phyloP scores from a whole-genome alignment of 2,797 vertebrate genomes.

The Tauraco hartlaubi region DNA sequence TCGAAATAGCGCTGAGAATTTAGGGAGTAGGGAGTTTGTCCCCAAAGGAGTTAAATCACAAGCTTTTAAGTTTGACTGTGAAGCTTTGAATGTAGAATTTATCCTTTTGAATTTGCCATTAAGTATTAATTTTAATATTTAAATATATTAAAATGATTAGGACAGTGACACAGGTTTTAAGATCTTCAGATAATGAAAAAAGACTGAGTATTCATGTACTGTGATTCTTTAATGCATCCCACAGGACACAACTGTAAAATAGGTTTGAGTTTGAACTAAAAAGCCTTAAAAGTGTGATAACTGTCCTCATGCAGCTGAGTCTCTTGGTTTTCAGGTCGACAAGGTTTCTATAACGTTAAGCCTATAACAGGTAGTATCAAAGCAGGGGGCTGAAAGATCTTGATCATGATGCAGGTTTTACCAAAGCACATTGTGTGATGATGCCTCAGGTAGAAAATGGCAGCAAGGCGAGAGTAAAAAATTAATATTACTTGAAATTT shows the following conservation, averaged over 20 bases:
- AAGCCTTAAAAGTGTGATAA: background rate
- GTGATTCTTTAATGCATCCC: background rate
- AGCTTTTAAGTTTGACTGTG: background rate
- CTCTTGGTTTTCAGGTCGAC: background rate
- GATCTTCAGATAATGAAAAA: background rate
- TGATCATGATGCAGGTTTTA: background rate
- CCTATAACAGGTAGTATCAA: background rate
- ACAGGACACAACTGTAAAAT: background rate
- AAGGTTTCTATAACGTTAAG: background rate
- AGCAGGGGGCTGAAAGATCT: background rate
- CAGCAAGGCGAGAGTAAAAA: background rate
- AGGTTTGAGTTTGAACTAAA: background rate
- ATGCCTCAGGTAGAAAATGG: background rate
- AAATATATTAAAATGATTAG: background rate
- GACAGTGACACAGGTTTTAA: background rate
- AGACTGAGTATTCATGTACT: background rate
- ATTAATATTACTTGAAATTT: background rate
- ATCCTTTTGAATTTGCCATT: background rate
- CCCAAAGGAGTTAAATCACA: background rate
- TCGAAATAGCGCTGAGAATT: background rate
- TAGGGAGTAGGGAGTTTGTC: background rate
- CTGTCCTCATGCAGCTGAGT: background rate
- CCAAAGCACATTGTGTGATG: background rate
- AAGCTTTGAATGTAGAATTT: background rate
- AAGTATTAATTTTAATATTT: background rate